Evolutionary conservation across 2,113 vertebrate genomes (phyloP).

Genomic region (Microcebus tavaratra): DNA sequence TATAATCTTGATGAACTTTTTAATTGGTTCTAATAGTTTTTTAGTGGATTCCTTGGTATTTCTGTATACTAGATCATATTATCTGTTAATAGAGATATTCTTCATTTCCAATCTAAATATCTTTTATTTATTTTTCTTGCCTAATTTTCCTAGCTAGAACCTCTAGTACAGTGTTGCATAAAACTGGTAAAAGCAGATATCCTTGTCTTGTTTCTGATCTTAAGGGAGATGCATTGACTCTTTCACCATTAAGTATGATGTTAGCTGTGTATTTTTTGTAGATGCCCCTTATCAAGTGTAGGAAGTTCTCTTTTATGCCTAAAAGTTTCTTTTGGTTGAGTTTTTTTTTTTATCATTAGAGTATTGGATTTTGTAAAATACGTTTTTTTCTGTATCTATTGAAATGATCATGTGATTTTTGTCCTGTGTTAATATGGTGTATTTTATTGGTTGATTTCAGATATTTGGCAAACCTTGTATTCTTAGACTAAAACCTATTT

Average conservation of each 20-base stretch:
- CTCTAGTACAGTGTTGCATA: background rate
- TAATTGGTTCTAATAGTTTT: slow-evolving; percentile 12
- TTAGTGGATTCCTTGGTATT: background rate
- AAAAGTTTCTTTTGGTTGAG: background rate
- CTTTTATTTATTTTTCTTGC: background rate
- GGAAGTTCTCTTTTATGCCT: background rate
- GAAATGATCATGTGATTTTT: background rate
- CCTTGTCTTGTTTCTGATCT: background rate
- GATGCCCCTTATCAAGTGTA: background rate
- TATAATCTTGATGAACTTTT: background rate
- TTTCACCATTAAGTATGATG: background rate
- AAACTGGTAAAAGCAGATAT: background rate
- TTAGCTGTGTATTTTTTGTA: background rate
- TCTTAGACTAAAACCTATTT: slow-evolving; percentile 30
- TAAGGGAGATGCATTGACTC: background rate
- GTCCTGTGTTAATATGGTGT: background rate
- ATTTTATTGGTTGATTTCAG: slow-evolving; percentile 2
- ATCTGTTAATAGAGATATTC: background rate
- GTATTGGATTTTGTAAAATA: background rate
- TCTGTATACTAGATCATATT: background rate
- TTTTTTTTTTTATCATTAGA: background rate
- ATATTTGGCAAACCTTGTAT: background rate
- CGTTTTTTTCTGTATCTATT: background rate
- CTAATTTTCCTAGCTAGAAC: background rate
- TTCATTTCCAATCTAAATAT: background rate